Base-by-base conservation (phyloP, 2,113 vertebrate species). In the Ceyx cyanopectus region DNA sequence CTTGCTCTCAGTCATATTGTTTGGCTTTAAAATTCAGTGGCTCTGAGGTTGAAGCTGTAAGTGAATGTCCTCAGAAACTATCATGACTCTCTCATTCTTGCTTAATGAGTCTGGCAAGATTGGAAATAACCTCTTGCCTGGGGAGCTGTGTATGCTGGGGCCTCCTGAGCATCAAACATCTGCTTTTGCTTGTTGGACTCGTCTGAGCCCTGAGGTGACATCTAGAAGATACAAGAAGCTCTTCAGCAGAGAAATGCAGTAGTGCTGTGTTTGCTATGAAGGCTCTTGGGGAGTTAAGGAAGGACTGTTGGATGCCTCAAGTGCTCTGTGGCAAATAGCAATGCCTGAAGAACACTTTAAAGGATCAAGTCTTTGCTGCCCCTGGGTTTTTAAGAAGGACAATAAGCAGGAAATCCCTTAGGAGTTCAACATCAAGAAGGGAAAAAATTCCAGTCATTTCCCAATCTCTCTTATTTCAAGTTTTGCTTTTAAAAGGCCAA, bases 131-230 rank as follows among this genome's bases (percentile, higher is more conserved):
- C n/a, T 14, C 6, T 24, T 66, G 32, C 37, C 19, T 41, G 18
- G 43, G n/a, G 54, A 90, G 65, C 45, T 74, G 60, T 32, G 26
- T 48, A 4, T 43, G 19, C 53, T 81, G 54, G 63, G 69, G 51
- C 53, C 48, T 94, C 81, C 81, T 57, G 43, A 74, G 30, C 32
- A 78, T 74, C 58, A 74, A 37, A 63, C 50, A 82, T 72, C 43
- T 81, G 18, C 54, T 85, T 73, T 91, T 95, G 89, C 51, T 86
- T 87, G 43, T 91, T 91, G 86, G 72, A 40, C 57, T 92, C 61
- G 43, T 32, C 68, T 93, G 78, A 68, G 62, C 51, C 69, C 90
- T 63, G 65, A 69, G 46, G 60, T 91, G 62, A 53, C 29, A 74
- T 50, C 34, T 81, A 29, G 34, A 57, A 87, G 45, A 17, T 76